These are phyloP conservation scores for Orthochromis indermauri DNA, from an alignment of 2,113 vertebrate species.

Conservation along the genomic window DNA sequence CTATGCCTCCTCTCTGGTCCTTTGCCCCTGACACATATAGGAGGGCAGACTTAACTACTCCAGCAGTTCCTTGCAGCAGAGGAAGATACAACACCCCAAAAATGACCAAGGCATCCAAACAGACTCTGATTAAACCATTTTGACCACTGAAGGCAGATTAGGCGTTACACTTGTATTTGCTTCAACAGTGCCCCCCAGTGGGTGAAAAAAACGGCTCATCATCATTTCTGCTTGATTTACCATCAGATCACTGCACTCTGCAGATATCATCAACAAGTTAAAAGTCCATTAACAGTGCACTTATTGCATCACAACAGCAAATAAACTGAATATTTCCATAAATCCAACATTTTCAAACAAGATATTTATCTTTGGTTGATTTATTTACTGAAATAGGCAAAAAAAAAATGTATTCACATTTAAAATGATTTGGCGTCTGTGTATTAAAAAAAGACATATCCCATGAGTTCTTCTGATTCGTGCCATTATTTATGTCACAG, in stretches of 20 bases:
- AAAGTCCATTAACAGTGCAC: not conserved
- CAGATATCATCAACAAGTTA: not conserved
- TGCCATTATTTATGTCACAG: not conserved
- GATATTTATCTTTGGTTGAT: not conserved
- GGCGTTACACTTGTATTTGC: conserved; percentile 19
- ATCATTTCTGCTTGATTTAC: not conserved
- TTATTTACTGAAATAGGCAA: not conserved
- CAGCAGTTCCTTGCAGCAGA: conserved; percentile 39
- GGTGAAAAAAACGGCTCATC: not conserved
- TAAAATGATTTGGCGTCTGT: not conserved
- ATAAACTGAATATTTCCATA: not conserved
- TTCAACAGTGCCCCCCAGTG: conserved; percentile 76
- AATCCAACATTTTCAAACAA: not conserved
- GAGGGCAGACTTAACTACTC: conserved; percentile 31
- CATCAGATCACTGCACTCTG: not conserved
- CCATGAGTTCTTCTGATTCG: not conserved
- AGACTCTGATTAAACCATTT: conserved; percentile 16
- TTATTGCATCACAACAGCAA: not conserved
- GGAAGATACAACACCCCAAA: conserved; percentile 13
- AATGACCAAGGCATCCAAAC: not conserved
- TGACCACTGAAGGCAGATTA: not conserved
- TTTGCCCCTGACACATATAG: conserved; percentile 7
- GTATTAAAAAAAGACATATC: not conserved
- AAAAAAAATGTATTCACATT: not conserved
- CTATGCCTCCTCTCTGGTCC: conserved; percentile 9